Evolutionary conservation across 2,113 vertebrate species (phyloP).

Genomic region (Anhinga anhinga): DNA sequence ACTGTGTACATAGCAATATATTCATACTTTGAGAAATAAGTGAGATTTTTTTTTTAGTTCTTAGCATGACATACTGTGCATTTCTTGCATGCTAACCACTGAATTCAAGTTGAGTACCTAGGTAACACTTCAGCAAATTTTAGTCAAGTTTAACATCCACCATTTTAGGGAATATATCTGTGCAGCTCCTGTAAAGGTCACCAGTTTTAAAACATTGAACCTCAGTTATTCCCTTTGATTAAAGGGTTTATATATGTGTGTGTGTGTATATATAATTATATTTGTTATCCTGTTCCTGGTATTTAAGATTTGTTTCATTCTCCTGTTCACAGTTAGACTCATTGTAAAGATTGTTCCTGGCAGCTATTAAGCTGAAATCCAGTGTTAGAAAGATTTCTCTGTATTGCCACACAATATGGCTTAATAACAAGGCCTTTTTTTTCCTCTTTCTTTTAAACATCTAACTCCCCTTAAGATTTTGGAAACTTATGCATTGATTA

Average conservation of each 20-base stretch:
- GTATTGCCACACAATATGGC: not conserved
- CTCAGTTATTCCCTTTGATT: not conserved
- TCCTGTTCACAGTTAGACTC: not conserved
- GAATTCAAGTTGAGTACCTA: not conserved
- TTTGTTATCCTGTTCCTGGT: not conserved
- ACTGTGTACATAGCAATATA: constrained; percentile 26
- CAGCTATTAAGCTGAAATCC: not conserved
- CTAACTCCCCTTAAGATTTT: not conserved
- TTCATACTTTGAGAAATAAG: constrained; percentile 26
- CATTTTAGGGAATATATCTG: not conserved
- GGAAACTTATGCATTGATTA: not conserved
- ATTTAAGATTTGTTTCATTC: not conserved
- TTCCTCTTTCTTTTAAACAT: not conserved
- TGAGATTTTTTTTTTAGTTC: not conserved
- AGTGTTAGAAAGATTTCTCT: not conserved
- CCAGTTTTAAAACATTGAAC: not conserved
- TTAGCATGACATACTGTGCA: not conserved
- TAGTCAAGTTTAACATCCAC: not conserved
- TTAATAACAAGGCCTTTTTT: not conserved
- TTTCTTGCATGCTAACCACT: not conserved
- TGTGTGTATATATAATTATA: not conserved
- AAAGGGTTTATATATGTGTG: not conserved
- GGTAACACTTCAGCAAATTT: constrained; percentile 37
- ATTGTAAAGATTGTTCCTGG: not conserved
- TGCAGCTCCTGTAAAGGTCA: not conserved